A percentile compares a stretch with the other conserved stretches of the same genome.
phyloP scores from a whole-genome alignment of 2,113 vertebrate genomes.

The Sapayoa aenigma region DNA sequence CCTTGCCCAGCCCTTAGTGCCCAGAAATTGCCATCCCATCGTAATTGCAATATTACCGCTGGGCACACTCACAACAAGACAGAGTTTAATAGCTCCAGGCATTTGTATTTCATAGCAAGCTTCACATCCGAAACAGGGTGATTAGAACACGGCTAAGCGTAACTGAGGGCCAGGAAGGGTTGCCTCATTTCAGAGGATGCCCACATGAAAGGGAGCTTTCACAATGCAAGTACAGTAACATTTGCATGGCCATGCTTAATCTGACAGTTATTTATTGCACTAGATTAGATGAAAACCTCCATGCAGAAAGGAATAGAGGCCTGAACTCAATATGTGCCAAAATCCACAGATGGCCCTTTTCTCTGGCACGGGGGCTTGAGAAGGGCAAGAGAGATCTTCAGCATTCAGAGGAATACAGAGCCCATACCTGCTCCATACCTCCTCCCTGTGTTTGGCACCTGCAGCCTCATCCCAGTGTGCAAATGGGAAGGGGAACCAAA shows the following conservation, averaged over 20 bases:
- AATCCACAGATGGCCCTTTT: conserved; percentile 69
- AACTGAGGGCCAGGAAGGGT: conserved; percentile 26
- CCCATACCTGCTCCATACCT: neutral
- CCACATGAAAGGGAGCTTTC: conserved; percentile 60
- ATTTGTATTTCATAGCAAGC: conserved; percentile 68
- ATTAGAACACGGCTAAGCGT: conserved; percentile 33
- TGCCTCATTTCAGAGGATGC: conserved; percentile 35
- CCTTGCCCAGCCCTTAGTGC: neutral
- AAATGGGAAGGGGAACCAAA: neutral
- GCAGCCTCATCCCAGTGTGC: neutral
- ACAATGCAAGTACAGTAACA: conserved; percentile 66
- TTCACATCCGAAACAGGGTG: conserved; percentile 20
- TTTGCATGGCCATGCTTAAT: conserved; percentile 64
- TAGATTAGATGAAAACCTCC: conserved; percentile 53
- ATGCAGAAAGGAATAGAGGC: conserved; percentile 16
- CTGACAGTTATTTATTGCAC: conserved; percentile 69
- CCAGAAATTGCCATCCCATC: neutral
- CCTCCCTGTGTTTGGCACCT: neutral
- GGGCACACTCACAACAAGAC: neutral
- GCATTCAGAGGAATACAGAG: neutral
- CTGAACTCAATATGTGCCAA: conserved; percentile 51
- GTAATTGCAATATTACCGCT: conserved; percentile 12
- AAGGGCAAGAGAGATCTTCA: neutral
- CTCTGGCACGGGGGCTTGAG: neutral
- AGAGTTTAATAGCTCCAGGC: conserved; percentile 34